Base-by-base conservation (phyloP, 2,113 vertebrate genomes). In the Ictalurus furcatus region DNA sequence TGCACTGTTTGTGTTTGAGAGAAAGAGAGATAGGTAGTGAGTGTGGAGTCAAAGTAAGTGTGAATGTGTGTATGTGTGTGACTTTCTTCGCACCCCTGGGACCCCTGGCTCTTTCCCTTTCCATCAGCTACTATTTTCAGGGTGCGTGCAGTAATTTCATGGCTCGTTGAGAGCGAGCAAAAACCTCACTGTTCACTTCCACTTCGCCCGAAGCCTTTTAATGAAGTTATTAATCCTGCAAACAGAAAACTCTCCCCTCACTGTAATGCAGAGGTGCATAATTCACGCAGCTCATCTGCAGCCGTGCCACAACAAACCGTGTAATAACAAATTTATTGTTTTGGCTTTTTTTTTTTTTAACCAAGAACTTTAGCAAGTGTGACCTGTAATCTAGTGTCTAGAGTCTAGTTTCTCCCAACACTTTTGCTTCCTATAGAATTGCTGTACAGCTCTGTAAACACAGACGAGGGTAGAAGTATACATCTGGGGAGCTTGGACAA, bases 141-240 rank as follows among this genome's bases (percentile, higher is more conserved):
- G 79, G 86, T 84, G 78, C 78, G 63, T 89, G 89, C 89, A 90
- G 89, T 90, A 90, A 92, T 92, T 92, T 92, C 91, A 92, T 89
- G 91, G 88, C 89, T 92, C 83, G 91, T 90, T 92, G 89, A 89
- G 83, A 86, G 88, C 86, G 88, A 63, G 86, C 78, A 65, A 90
- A 48, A 84, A 87, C 88, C 79, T 86, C 74, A 83, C 91, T 82
- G 83, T 84, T 90, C 85, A 84, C 89, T 89, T 89, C 87, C 63
- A 52, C 56, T 79, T 89, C 6, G 86, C 89, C 91, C 37, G 79
- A 25, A 90, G 89, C 88, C 84, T 84, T 92, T 90, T 90, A 92
- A 92, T 92, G n/a, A 90, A 92, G 83, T 89, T 92, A 89, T 91
- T 91, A 90, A 90, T 92, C 86, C 91, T 56, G 85, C 88, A 88